Percentiles rank a stretch among this genome's conserved stretches.
These are phyloP conservation scores for Eupeodes luniger DNA, from an alignment of 2,888 invertebrate species.

Conservation along the genomic window DNA sequence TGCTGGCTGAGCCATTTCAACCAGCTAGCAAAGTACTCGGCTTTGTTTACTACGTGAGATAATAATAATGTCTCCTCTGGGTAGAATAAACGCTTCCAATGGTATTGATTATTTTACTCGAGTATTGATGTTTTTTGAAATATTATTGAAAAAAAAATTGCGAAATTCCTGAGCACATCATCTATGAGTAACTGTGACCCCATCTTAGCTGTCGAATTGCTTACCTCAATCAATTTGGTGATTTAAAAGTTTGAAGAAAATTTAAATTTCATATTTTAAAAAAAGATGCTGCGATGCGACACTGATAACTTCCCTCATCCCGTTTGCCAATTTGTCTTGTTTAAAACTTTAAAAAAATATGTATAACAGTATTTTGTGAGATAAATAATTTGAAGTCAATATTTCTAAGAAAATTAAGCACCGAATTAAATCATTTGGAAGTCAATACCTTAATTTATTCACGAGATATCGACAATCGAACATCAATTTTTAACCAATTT, in stretches of 20 bases:
- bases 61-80: constrained; percentile 50
- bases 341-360: no score
- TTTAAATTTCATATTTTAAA: neutral
- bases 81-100: constrained; percentile 50
- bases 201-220: neutral
- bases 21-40: constrained; percentile 24
- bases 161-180: neutral
- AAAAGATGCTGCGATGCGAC: neutral
- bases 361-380: no score
- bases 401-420: no score
- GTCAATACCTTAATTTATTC: no score
- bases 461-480: no score
- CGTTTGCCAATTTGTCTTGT: no score
- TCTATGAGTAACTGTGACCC: constrained; percentile 3
- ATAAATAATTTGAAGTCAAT: no score
- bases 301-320: no score
- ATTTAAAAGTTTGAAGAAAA: neutral
- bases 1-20: constrained; percentile 36
- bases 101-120: constrained; percentile 42
- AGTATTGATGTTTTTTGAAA: constrained; percentile 32
- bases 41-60: constrained; percentile 41
- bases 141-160: neutral
- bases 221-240: constrained; percentile 4
- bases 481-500: no score
- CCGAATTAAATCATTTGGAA: no score